phyloP scores from a whole-genome alignment of 2,113 vertebrate species.

The Gobio gobio region DNA sequence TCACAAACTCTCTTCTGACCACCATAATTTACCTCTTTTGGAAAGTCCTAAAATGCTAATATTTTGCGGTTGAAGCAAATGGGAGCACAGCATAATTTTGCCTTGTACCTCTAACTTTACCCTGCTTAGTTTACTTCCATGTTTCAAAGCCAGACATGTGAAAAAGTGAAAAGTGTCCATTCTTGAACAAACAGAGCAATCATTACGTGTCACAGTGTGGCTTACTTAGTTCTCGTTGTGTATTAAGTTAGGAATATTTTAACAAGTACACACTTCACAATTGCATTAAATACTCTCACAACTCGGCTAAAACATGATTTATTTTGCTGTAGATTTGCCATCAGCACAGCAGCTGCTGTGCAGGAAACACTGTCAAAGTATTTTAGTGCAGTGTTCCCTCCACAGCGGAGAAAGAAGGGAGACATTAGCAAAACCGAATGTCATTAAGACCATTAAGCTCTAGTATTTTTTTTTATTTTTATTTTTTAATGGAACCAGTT shows the following conservation, averaged over 20 bases:
- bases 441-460: background rate
- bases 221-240: background rate
- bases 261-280: background rate
- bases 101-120: no score
- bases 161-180: background rate
- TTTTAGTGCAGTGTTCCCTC: background rate
- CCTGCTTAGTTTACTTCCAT: no score
- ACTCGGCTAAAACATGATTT: background rate
- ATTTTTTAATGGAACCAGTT: constrained; percentile 4
- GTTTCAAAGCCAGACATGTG: no score
- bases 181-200: background rate
- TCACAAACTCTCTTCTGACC: no score
- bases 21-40: no score
- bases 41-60: no score
- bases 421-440: background rate
- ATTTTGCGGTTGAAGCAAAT: no score
- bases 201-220: background rate
- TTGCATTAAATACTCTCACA: background rate
- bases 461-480: background rate
- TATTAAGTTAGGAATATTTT: background rate
- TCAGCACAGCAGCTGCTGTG: background rate
- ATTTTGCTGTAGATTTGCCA: background rate
- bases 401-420: background rate
- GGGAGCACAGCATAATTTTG: background rate
- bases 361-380: no score